A percentile compares a stretch with the other conserved stretches of the same genome.
Evolutionary conservation across 1,140 invertebrate genomes (phyloP).

Genomic region (Cotesia glomerata): DNA sequence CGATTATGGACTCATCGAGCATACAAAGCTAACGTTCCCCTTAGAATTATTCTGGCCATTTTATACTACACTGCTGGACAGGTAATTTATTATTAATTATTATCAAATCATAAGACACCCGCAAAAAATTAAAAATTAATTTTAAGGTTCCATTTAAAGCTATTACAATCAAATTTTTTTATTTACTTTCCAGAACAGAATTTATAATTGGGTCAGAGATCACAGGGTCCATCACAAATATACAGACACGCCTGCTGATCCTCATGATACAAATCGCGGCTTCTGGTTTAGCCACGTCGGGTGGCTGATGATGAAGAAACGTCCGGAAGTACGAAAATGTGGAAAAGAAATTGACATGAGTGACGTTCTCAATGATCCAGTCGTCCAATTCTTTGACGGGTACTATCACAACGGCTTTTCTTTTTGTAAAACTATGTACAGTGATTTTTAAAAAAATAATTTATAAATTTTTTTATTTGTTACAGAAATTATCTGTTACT

Average conservation of each 20-base stretch:
- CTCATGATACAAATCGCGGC: slow-evolving; percentile 85
- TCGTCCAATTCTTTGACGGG: slow-evolving; percentile 74
- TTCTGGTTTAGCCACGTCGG: slow-evolving; percentile 93
- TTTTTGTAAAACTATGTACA: background rate
- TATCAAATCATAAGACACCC: no score
- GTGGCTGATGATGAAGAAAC: slow-evolving; percentile 86
- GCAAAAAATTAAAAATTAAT: no score
- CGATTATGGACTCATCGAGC: slow-evolving; percentile 83
- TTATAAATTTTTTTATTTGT: slow-evolving; percentile 22
- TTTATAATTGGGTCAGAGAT: slow-evolving; percentile 77
- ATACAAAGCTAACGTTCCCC: slow-evolving; percentile 79
- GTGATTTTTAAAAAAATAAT: slow-evolving; percentile 14
- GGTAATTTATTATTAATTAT: slow-evolving; percentile 57
- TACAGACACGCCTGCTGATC: slow-evolving; percentile 89
- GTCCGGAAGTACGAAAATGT: slow-evolving; percentile 78
- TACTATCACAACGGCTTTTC: background rate
- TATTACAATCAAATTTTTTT: background rate
- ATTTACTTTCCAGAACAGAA: slow-evolving; percentile 62
- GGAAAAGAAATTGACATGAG: slow-evolving; percentile 79
- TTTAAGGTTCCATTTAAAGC: no score
- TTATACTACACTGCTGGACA: slow-evolving; percentile 77
- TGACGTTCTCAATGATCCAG: slow-evolving; percentile 78
- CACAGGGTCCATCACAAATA: slow-evolving; percentile 91
- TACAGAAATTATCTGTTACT: background rate
- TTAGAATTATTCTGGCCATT: slow-evolving; percentile 73